Percentiles rank a stretch among this genome's conserved stretches.
phyloP scores from a whole-genome alignment of 2,113 vertebrate genomes.

The Chelonoidis abingdonii region DNA sequence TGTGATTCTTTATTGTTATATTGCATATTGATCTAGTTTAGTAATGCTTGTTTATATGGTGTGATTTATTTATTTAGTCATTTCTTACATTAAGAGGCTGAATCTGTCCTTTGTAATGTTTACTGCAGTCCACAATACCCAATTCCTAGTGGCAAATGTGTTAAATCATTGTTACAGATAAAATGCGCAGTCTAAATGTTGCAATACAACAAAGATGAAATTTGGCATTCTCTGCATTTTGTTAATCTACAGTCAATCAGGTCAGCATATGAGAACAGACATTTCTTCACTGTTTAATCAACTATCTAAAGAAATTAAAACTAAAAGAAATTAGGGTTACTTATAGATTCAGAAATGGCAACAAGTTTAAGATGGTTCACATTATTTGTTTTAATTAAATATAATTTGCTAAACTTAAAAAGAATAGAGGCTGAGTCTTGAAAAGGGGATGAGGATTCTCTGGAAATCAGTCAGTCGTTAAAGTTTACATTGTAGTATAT shows the following conservation, averaged over 20 bases:
- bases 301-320: slow-evolving; percentile 27
- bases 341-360: slow-evolving; percentile 36
- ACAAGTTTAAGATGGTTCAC: not conserved
- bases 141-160: not conserved
- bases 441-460: not conserved
- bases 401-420: not conserved
- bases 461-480: not conserved
- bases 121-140: not conserved
- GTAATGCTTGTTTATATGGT: slow-evolving; percentile 20
- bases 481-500: not conserved
- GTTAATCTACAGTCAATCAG: slow-evolving; percentile 29
- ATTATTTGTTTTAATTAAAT: slow-evolving; percentile 48
- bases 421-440: not conserved
- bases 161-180: slow-evolving; percentile 15
- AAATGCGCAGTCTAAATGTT: not conserved
- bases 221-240: slow-evolving; percentile 32
- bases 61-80: slow-evolving; percentile 8
- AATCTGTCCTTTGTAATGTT: slow-evolving; percentile 29
- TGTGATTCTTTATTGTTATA: not conserved
- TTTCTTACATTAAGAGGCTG: slow-evolving; percentile 9
- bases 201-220: slow-evolving; percentile 35
- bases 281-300: slow-evolving; percentile 60
- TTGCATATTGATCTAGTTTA: not conserved
- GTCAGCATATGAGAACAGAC: slow-evolving; percentile 33
- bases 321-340: slow-evolving; percentile 22